phyloP scores from a whole-genome alignment of 2,113 vertebrate genomes.

The Otis tarda region DNA sequence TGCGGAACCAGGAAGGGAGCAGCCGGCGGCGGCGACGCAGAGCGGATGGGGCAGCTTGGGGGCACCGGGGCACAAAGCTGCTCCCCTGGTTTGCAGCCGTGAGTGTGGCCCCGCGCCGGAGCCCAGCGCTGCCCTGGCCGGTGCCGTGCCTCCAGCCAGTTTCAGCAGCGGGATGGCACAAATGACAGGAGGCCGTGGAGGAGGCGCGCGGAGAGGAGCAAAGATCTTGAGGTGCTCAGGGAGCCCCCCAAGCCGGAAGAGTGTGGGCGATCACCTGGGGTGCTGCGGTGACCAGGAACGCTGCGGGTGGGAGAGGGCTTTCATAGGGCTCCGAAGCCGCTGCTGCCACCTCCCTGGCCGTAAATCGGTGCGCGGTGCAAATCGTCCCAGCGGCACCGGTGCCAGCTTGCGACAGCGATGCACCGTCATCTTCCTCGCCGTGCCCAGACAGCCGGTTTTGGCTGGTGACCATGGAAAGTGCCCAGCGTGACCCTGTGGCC shows the following conservation, averaged over 20 bases:
- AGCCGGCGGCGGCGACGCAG: rapidly evolving
- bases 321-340: neutral
- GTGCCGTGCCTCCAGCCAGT: neutral
- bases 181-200: neutral
- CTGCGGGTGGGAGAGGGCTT: neutral
- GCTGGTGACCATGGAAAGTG: neutral
- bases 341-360: neutral
- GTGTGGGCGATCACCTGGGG: rapidly evolving
- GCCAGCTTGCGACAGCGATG: rapidly evolving
- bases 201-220: neutral
- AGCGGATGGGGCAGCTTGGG: neutral
- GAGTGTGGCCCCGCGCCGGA: rapidly evolving
- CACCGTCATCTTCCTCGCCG: rapidly evolving
- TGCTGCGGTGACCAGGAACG: neutral
- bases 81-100: neutral
- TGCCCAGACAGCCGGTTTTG: rapidly evolving
- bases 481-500: neutral
- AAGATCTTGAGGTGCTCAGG: neutral
- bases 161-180: neutral
- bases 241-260: neutral
- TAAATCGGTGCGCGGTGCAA: rapidly evolving
- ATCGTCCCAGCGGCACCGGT: rapidly evolving
- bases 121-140: rapidly evolving
- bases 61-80: rapidly evolving
- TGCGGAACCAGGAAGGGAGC: neutral